Evolutionary conservation across 1,140 invertebrate species (phyloP).

Genomic region (Chionoecetes opilio): DNA sequence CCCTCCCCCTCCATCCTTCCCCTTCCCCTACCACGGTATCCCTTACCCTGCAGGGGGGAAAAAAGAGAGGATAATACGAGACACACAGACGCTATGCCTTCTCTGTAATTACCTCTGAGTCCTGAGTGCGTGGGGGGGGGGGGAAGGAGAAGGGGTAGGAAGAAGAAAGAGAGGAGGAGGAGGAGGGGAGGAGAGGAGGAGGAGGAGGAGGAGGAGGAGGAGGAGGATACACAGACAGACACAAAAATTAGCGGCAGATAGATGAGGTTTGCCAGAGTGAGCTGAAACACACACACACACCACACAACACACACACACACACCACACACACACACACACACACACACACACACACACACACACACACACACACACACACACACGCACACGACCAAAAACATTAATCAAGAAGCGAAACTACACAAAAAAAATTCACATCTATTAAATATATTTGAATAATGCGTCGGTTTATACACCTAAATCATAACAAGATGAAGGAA

Average conservation of each 20-base stretch:
- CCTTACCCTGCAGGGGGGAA: neutral
- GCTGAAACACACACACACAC: neutral
- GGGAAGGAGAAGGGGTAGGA: neutral
- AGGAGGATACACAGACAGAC: neutral
- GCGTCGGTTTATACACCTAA: no score
- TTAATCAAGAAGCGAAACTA: no score
- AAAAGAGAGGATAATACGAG: neutral
- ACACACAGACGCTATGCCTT: neutral
- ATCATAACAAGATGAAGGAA: no score
- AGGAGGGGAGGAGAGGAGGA: constrained; percentile 12
- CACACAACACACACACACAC: neutral
- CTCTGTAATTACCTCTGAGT: constrained; percentile 2
- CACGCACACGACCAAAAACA: no score
- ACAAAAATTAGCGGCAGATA: neutral
- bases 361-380: no score
- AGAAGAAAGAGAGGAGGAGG: neutral
- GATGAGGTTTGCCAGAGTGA: neutral
- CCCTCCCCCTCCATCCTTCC: neutral
- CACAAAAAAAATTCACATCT: no score
- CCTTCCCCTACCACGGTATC: neutral
- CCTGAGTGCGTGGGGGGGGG: neutral
- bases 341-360: no score
- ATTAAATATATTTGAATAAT: no score
- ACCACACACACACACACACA: no score
- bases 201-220: neutral